phyloP scores from a whole-genome alignment of 2,113 vertebrate genomes.

The Crotalus viridis region DNA sequence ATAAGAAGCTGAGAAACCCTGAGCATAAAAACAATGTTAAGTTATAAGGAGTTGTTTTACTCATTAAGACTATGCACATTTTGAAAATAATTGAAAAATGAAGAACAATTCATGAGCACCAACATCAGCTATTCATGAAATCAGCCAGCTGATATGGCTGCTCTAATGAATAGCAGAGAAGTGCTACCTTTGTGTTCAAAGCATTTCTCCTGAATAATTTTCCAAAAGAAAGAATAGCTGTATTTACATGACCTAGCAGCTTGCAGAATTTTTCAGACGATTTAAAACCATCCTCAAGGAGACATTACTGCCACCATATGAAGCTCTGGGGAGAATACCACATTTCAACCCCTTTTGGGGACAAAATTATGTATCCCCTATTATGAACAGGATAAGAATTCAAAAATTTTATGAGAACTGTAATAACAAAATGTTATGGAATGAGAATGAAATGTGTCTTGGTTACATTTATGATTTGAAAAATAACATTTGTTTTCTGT shows the following conservation, averaged over 20 bases:
- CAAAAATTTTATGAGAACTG: neutral
- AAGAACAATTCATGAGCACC: neutral
- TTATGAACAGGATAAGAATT: neutral
- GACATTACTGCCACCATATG: neutral
- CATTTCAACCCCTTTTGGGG: neutral
- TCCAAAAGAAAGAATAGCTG: neutral
- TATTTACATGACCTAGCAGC: neutral
- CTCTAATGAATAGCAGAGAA: neutral
- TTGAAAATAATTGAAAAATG: neutral
- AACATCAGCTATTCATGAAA: neutral
- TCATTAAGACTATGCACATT: neutral
- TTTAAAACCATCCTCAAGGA: neutral
- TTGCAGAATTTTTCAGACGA: neutral
- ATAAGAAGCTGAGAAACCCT: neutral
- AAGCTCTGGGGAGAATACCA: neutral
- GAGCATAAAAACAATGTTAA: neutral
- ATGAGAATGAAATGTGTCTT: neutral
- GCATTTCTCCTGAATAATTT: neutral
- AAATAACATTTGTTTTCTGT: neutral
- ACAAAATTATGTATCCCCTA: neutral
- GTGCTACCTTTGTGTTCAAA: neutral
- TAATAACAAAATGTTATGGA: neutral
- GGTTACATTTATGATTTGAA: neutral
- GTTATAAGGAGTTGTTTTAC: neutral
- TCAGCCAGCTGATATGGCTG: neutral